These are phyloP conservation scores for Thunnus albacares DNA, from an alignment of 2,797 vertebrate genomes.

Conservation along the genomic window DNA sequence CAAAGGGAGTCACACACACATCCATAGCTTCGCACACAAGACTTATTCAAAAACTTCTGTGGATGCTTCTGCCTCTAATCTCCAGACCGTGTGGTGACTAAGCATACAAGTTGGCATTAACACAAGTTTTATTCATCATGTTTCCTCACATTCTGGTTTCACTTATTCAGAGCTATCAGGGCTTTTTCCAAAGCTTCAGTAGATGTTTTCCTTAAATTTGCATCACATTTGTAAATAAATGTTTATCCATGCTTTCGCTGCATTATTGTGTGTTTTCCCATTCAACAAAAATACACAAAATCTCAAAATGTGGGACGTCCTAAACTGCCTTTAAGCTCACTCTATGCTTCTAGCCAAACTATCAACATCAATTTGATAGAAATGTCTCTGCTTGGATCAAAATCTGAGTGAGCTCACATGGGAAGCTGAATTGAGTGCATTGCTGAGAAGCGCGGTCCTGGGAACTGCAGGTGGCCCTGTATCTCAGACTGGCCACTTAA, in stretches of 20 bases:
- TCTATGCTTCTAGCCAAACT: constrained; percentile 21
- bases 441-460: constrained; percentile 48
- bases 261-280: background rate
- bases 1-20: constrained; percentile 40
- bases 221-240: constrained; percentile 28
- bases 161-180: constrained; percentile 17
- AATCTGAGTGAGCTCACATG: constrained; percentile 30
- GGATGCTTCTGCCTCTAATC: constrained; percentile 60
- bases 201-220: background rate
- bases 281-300: constrained; percentile 12
- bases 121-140: constrained; percentile 51
- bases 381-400: constrained; percentile 33
- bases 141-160: constrained; percentile 45
- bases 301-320: background rate
- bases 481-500: constrained; percentile 67
- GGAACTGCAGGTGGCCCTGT: constrained; percentile 68
- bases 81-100: constrained; percentile 59
- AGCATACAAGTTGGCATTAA: constrained; percentile 63
- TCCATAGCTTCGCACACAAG: constrained; percentile 31
- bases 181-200: background rate
- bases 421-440: constrained; percentile 41
- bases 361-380: constrained; percentile 44
- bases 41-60: constrained; percentile 62
- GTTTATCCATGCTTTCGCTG: background rate
- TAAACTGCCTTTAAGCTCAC: constrained; percentile 9